phyloP scores from a whole-genome alignment of 2,888 invertebrate species.

The Erpobdella octoculata region DNA sequence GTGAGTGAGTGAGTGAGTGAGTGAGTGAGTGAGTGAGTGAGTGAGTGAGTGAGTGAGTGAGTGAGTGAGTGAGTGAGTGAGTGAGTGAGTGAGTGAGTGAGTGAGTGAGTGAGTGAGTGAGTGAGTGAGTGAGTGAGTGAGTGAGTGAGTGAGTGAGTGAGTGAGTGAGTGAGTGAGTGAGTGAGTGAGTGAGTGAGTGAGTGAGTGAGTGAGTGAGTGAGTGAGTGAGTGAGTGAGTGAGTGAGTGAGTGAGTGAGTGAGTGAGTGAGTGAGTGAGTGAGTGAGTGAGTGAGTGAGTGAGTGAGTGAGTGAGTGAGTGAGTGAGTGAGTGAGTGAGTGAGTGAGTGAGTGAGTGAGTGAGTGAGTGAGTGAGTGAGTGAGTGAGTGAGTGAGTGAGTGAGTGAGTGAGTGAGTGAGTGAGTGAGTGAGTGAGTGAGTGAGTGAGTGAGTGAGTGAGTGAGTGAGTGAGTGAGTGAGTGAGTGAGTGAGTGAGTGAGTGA shows the following conservation, averaged over 20 bases:
- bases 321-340: background rate
- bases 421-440: background rate
- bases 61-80: background rate
- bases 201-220: conserved; percentile 3
- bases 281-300: background rate
- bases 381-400: background rate
- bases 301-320: background rate
- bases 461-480: background rate
- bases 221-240: background rate
- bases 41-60: background rate
- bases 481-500: background rate
- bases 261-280: background rate
- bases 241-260: background rate
- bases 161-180: conserved; percentile 6
- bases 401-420: background rate
- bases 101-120: background rate
- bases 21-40: background rate
- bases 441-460: background rate
- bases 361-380: background rate
- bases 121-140: conserved; percentile 3
- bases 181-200: background rate
- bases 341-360: background rate
- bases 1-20: conserved; percentile 11
- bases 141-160: conserved; percentile 1
- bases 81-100: conserved; percentile 22